Conservation (phyloP, 2,113 vertebrate genomes). For the Cyanistes caeruleus region DNA sequence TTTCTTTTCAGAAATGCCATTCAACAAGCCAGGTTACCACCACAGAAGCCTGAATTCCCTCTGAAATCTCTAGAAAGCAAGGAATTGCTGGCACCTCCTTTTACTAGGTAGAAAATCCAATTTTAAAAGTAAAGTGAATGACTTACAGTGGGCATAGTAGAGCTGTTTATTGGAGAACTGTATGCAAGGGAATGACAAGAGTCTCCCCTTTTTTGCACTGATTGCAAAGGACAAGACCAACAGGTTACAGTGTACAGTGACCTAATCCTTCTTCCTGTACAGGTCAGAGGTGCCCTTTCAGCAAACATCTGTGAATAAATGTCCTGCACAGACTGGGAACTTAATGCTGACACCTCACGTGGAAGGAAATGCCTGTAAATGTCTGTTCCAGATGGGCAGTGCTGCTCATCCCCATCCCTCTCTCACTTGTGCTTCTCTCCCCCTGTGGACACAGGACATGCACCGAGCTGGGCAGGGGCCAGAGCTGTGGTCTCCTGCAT, state of each 20-base stretch:
- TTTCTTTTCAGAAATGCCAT: conserved; percentile 49
- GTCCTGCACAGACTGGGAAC: background rate
- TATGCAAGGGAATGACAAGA: background rate
- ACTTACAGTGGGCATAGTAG: background rate
- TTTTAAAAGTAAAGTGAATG: background rate
- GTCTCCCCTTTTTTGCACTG: background rate
- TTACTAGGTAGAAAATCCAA: background rate
- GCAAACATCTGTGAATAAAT: background rate
- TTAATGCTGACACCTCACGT: background rate
- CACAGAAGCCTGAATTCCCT: conserved; percentile 70
- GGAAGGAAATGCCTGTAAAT: background rate
- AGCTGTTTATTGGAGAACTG: background rate
- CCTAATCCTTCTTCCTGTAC: background rate
- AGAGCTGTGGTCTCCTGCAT: conserved; percentile 74
- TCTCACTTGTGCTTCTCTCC: background rate
- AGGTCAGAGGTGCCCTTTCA: background rate
- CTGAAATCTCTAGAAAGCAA: conserved; percentile 51
- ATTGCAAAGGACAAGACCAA: background rate
- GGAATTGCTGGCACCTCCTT: background rate
- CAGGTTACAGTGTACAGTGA: background rate
- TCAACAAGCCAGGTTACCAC: conserved; percentile 63
- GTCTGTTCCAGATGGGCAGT: background rate
- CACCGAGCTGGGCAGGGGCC: background rate
- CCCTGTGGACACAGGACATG: background rate
- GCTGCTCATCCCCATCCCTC: background rate